These are phyloP conservation scores for Drosophila sordidula DNA, from an alignment of 2,888 invertebrate species.

Conservation along the genomic window DNA sequence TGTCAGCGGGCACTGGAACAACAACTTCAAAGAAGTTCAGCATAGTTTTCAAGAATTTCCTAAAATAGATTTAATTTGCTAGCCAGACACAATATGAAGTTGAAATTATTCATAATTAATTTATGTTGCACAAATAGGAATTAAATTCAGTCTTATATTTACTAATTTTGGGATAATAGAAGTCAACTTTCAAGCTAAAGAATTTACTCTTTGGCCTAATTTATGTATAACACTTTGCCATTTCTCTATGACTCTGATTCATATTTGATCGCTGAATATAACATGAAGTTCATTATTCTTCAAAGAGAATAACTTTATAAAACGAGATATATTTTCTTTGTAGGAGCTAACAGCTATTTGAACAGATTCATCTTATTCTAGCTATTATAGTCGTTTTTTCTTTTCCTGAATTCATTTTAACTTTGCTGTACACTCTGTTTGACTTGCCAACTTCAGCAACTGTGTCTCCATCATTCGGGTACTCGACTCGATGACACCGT, in stretches of 20 bases:
- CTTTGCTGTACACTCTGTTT: constrained; percentile 18
- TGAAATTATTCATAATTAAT: no score
- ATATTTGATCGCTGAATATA: no score
- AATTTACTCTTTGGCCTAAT: no score
- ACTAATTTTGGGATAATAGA: no score
- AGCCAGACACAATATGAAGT: neutral
- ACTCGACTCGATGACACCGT: constrained; percentile 23
- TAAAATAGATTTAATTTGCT: neutral
- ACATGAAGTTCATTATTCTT: no score
- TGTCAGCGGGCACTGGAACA: neutral
- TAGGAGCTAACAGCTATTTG: no score
- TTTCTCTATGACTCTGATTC: no score
- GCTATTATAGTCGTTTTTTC: neutral
- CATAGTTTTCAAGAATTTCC: neutral
- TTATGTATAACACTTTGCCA: no score
- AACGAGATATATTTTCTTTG: neutral
- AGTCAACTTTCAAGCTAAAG: no score
- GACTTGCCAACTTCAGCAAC: constrained; percentile 23
- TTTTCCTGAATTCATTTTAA: neutral
- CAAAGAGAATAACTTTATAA: no score
- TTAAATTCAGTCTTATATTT: no score
- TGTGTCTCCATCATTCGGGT: constrained; percentile 24
- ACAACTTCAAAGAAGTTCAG: neutral
- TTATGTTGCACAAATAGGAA: no score
- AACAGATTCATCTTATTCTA: neutral